Evolutionary conservation across 1,140 invertebrate species (phyloP).

Genomic region (Cyphomyrmex costatus): DNA sequence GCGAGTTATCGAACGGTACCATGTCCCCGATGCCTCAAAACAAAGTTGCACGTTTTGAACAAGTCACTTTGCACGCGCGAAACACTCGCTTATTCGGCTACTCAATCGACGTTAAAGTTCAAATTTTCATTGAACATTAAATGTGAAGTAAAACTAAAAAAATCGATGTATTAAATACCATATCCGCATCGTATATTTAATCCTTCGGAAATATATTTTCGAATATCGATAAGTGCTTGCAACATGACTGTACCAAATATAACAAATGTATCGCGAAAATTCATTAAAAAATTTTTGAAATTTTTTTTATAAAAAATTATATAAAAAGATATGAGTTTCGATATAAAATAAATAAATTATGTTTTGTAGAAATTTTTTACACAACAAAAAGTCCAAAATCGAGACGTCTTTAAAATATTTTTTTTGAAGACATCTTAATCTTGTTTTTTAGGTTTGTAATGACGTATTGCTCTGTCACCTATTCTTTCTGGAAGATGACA

Average conservation of each 20-base stretch:
- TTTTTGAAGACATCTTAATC: no score
- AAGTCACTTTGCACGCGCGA: slow-evolving; percentile 42
- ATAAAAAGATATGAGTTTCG: not conserved
- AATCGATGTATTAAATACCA: not conserved
- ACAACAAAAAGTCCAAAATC: no score
- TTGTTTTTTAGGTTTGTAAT: not conserved
- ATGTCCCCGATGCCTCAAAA: slow-evolving; percentile 74
- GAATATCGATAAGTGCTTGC: not conserved
- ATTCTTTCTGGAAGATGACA: not conserved
- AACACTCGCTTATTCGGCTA: not conserved
- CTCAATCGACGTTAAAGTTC: not conserved
- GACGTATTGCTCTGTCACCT: not conserved
- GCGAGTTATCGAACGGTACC: slow-evolving; percentile 74
- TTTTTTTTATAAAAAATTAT: not conserved
- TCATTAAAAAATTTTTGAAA: not conserved
- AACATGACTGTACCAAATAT: not conserved
- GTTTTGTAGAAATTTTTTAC: no score
- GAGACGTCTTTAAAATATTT: no score
- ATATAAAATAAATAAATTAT: not conserved
- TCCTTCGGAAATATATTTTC: not conserved
- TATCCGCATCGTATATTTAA: not conserved
- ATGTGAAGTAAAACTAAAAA: not conserved
- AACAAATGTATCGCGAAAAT: not conserved
- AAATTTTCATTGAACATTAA: not conserved
- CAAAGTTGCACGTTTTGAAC: slow-evolving; percentile 58